Base-by-base conservation (phyloP, 2,888 invertebrate species). In the Lamproptera curius region DNA sequence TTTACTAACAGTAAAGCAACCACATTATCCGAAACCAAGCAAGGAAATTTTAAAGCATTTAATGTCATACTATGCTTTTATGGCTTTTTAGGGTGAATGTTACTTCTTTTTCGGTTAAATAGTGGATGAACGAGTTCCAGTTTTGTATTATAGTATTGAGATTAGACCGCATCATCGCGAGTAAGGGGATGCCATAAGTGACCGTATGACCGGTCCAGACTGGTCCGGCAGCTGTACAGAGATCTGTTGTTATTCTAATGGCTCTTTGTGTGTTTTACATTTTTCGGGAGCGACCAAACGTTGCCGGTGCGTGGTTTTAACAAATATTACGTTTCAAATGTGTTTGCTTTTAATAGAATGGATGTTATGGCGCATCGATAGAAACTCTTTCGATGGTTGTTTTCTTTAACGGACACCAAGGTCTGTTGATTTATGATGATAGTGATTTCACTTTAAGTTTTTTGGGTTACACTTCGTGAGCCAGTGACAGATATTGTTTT, bases 191-290 rank as follows among this genome's bases (percentile, higher is more conserved):
- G 35, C 37, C 14, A 23, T 28, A 14, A 41, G 33, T 43, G 38
- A 34, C 23, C 34, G 34, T 13, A 10, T 2, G 17, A 8, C 50
- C n/a, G 5, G 31, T 31, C n/a, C 37, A 48, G 71, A 77, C 80
- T 76, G 79, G 79, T 78, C 72, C 71, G 57, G 80, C 81, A 81
- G 81, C 78, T 81, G 80, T 59, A 62, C 45, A 58, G 58, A 3
- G 57, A 57, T 59, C 54, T 59, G 61, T 61, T 63, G 61, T 66
- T 62, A 69, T 70, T 68, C 62, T 69, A 68, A 70, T 69, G 63
- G 55, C 61, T 56, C 54, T 58, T 61, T 57, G 58, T 48, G 56
- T 56, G 57, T 51, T 65, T 61, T 60, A 54, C 51, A 48, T 55
- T 51, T 55, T 50, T 41, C 43, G 46, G 35, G 43, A 53, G 51